phyloP scores from a whole-genome alignment of 2,888 invertebrate species.

The Bombyx huttoni region DNA sequence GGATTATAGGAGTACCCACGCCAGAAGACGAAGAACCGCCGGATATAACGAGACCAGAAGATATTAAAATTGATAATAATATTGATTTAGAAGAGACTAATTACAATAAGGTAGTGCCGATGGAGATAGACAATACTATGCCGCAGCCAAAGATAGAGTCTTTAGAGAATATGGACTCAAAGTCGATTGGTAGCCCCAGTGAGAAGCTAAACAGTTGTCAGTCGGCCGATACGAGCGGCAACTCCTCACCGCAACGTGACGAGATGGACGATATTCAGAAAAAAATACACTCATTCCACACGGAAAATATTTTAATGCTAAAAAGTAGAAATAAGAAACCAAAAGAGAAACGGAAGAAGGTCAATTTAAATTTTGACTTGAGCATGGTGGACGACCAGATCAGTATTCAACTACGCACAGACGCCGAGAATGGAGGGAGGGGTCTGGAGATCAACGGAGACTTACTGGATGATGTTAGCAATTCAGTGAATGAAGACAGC shows the following conservation, averaged over 20 bases:
- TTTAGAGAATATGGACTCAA: conserved; percentile 33
- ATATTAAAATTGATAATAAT: conserved; percentile 46
- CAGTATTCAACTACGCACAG: conserved; percentile 59
- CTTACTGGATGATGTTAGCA: conserved; percentile 37
- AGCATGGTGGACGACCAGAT: conserved; percentile 68
- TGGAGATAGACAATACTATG: conserved; percentile 60
- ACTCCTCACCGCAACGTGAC: conserved; percentile 63
- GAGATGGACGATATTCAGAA: conserved; percentile 76
- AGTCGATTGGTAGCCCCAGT: conserved; percentile 43
- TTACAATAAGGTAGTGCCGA: conserved; percentile 53
- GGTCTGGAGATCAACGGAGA: conserved; percentile 49
- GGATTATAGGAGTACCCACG: conserved; percentile 58
- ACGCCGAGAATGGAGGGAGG: conserved; percentile 32
- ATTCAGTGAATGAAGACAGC: conserved; percentile 30
- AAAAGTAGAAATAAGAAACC: conserved; percentile 75
- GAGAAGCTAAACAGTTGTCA: conserved; percentile 52
- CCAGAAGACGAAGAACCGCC: conserved; percentile 50
- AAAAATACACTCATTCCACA: conserved; percentile 75
- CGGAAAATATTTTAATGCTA: conserved; percentile 73
- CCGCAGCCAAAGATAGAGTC: conserved; percentile 50
- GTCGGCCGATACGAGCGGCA: conserved; percentile 62
- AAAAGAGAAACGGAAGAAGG: conserved; percentile 67
- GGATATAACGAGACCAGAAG: conserved; percentile 35
- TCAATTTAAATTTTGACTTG: conserved; percentile 67
- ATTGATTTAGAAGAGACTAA: conserved; percentile 44